Conservation (phyloP, 2,113 vertebrate genomes). For the Phylloscopus trochiloides region DNA sequence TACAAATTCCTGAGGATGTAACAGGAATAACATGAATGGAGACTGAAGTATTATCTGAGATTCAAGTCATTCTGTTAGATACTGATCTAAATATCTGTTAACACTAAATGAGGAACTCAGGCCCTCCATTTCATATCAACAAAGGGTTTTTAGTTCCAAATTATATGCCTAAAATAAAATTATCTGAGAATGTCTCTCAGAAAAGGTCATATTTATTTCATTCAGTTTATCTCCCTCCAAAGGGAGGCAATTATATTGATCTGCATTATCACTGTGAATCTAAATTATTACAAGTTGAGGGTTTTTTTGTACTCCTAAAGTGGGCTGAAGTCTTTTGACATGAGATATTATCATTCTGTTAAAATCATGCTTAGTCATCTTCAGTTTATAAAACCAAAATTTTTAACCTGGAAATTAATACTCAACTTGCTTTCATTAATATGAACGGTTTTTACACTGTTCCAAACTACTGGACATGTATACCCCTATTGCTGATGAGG, state of each 20-base stretch:
- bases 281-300: not conserved
- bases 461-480: not conserved
- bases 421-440: slow-evolving; percentile 3
- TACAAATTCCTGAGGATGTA: not conserved
- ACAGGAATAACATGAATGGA: not conserved
- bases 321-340: not conserved
- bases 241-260: not conserved
- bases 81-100: not conserved
- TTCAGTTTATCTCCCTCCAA: not conserved
- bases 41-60: not conserved
- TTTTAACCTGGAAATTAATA: slow-evolving; percentile 10
- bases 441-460: not conserved
- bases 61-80: not conserved
- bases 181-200: not conserved
- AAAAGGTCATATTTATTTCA: not conserved
- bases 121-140: not conserved
- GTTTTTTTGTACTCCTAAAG: not conserved
- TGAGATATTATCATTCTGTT: not conserved
- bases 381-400: not conserved
- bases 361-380: not conserved
- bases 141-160: not conserved
- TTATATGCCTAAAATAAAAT: not conserved
- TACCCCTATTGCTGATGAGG: not conserved
- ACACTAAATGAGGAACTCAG: not conserved
- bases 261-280: not conserved